Evolutionary conservation across 2,113 vertebrate genomes (phyloP), one percentile per base, ranked within the genome.

Genomic region (Desmodus rotundus): DNA sequence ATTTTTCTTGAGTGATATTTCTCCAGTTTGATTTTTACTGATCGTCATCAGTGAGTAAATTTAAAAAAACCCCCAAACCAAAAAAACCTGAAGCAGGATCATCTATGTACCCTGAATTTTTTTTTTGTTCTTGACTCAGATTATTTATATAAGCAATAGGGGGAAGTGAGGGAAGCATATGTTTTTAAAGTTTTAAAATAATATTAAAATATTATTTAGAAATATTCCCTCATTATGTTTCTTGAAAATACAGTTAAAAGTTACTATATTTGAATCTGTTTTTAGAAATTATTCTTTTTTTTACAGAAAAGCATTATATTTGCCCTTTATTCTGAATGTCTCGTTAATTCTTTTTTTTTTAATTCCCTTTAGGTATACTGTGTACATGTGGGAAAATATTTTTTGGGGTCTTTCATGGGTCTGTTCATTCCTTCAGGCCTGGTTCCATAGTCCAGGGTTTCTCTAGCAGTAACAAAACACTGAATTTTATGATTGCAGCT

Each of bases 201-300:
- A 72, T 43, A 43, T 73, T 24, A 61, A 61, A 61, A 58, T 58
- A 58, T 33, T 82, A 41, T 85, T 94, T 33, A 92, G 92, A 86
- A 96, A 78, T 77, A 73, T 89, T 94, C 7, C 54, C 52, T 78
- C 86, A 31, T 82, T 45, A 41, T 36, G 43, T 76, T 89, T 78
- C 36, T 93, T 96, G 70, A 54, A 87, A 95, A 78, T 81, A 77
- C 31, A 84, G 16, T 45, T 81, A 43, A 86, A 52, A 93, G n/a
- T 65, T 73, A 61, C 56, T 43, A 17, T 61, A 61, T 45, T 91
- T n/a, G 17, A 70, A 89, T 85, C 33, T 85, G 16, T 89, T 72
- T 91, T 78, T 61, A 92, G 56, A 72, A 96, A 78, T 65, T 82
- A 76, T 33, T 89, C 43, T 93, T 91, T 22, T 22, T 26, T 92